Conservation (phyloP, 2,888 invertebrate species). For the Caenorhabditis sinica region DNA sequence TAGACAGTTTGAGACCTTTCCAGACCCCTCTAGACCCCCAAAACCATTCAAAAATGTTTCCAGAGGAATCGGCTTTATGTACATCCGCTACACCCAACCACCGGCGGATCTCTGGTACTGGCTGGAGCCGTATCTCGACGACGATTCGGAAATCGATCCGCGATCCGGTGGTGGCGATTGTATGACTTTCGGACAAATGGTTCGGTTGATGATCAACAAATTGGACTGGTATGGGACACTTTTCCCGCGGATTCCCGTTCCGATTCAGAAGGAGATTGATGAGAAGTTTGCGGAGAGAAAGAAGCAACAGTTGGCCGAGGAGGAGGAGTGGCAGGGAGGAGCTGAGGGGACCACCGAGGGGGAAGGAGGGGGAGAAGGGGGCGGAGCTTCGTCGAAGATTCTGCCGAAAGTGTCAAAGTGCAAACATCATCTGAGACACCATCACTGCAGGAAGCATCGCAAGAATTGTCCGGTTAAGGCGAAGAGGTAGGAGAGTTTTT, state of each 20-base stretch:
- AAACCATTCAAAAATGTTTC: no score
- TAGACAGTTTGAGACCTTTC: no score
- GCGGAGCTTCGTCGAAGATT: slow-evolving; percentile 3
- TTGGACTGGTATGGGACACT: slow-evolving; percentile 99
- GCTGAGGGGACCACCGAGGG: neutral
- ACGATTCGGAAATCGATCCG: slow-evolving; percentile 90
- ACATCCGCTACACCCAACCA: slow-evolving; percentile 92
- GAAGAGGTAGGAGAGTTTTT: slow-evolving; percentile 67
- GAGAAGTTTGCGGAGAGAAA: slow-evolving; percentile 80
- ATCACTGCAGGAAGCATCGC: slow-evolving; percentile 83
- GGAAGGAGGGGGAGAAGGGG: slow-evolving; percentile 16
- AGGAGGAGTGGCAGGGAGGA: slow-evolving; percentile 53
- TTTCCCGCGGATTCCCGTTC: slow-evolving; percentile 98
- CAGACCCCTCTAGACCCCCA: no score
- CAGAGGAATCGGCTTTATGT: slow-evolving; percentile 89
- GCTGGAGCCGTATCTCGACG: slow-evolving; percentile 93
- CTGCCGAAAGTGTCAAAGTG: slow-evolving; percentile 73
- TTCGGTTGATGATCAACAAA: slow-evolving; percentile 85
- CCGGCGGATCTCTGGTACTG: slow-evolving; percentile 96
- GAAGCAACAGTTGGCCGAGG: slow-evolving; percentile 66
- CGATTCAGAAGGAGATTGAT: slow-evolving; percentile 87
- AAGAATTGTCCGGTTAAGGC: slow-evolving; percentile 80
- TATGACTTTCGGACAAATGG: slow-evolving; percentile 91
- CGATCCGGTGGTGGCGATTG: slow-evolving; percentile 97
- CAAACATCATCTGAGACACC: slow-evolving; percentile 81